Evolutionary conservation across 2,888 invertebrate species (phyloP).

Genomic region (Eucera pruinosa): DNA sequence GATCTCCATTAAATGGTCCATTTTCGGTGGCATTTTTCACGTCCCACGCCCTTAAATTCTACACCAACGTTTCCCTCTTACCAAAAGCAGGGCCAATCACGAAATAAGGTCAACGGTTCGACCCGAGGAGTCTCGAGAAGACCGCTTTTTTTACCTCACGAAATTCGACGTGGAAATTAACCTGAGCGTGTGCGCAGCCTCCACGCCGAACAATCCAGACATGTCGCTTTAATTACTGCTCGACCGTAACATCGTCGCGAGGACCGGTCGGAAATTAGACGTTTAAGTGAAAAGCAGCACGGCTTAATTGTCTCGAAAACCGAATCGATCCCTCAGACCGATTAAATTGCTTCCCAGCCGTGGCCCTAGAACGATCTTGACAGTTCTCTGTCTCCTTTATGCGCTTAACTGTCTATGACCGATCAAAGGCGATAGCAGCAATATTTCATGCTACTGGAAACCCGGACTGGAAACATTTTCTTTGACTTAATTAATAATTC

Average conservation of each 20-base stretch:
- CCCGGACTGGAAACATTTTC: background rate
- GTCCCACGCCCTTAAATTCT: background rate
- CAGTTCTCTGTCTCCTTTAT: slow-evolving; percentile 31
- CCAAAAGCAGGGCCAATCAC: slow-evolving; percentile 7
- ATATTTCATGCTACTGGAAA: background rate
- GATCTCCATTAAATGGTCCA: background rate
- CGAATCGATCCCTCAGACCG: slow-evolving; percentile 34
- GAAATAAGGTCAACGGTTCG: slow-evolving; percentile 34
- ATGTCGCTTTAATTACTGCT: slow-evolving; percentile 50
- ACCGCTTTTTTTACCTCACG: background rate
- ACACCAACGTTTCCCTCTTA: background rate
- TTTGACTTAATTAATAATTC: no score
- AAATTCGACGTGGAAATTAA: slow-evolving; percentile 5
- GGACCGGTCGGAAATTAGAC: slow-evolving; percentile 44
- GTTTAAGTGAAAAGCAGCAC: slow-evolving; percentile 44
- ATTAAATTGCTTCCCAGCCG: slow-evolving; percentile 40
- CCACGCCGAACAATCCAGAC: slow-evolving; percentile 14
- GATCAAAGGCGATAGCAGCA: background rate
- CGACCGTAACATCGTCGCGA: slow-evolving; percentile 39
- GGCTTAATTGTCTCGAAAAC: slow-evolving; percentile 44
- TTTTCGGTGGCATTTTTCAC: background rate
- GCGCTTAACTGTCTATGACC: no score
- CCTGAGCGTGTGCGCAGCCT: background rate
- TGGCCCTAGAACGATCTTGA: slow-evolving; percentile 30
- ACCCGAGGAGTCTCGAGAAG: slow-evolving; percentile 15